Base-by-base conservation (phyloP, 2,797 vertebrate species). In the Hyperoplus immaculatus region DNA sequence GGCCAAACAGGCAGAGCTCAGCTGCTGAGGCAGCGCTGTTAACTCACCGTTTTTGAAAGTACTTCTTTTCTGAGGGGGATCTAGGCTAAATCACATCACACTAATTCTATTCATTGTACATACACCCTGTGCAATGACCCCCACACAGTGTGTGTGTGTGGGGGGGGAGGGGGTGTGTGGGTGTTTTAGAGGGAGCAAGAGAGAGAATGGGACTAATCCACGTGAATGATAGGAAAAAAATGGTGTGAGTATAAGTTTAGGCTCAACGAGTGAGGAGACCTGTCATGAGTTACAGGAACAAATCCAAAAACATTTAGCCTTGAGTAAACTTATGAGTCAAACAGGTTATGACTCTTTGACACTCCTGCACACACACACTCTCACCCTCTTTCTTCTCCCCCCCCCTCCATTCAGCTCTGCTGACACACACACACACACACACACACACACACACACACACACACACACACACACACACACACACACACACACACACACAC, bases 1-100 rank as follows among this genome's bases (percentile, higher is more conserved):
- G 89, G 88, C 83, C 66, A 78, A 41, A 74, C 68, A 78, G 45
- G 46, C 83, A 76, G 62, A 5, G 2, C 47, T 83, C 57, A 78
- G 69, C 72, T 85, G 86, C 89, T 91, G 88, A 91, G 78, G 61
- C 81, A 84, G 82, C 62, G 45, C 56, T 87, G 60, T 59, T 54
- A 47, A 56, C 57, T 59, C 36, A 3, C 51, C 41, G 61, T 50
- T 77, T 71, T 76, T 64, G 29, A 85, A 77, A 65, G 47, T 15
- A 38, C 69, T 65, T 61, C 71, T 85, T 74, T 83, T 81, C 61
- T 87, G 38, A 10, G 36, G 58, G 61, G 86, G 83, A 84, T 89
- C 80, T 83, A 60, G 84, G 66, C 61, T 80, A 85, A 91, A 88
- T 89, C 82, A 36, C 79, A 67, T 69, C 56, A 68, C 56, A 75